Percentiles rank a stretch among this genome's conserved stretches.
phyloP scores from a whole-genome alignment of 2,113 vertebrate genomes.

The Microcebus murinus region DNA sequence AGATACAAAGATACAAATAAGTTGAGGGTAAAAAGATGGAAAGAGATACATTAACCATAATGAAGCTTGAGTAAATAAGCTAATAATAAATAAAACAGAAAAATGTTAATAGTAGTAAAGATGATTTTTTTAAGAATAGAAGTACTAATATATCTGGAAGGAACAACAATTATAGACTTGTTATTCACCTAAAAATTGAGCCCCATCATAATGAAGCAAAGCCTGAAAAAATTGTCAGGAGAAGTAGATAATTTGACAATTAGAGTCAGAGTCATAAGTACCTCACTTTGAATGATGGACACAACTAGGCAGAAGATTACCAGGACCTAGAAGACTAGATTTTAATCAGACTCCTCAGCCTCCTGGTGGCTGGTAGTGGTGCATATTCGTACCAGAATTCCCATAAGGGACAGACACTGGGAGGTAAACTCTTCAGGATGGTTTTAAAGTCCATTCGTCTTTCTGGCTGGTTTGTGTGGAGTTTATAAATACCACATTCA shows the following conservation, averaged over 20 bases:
- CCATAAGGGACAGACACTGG: rapidly evolving
- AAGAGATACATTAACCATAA: background rate
- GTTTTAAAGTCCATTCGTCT: background rate
- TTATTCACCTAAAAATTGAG: background rate
- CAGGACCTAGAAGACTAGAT: background rate
- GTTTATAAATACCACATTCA: background rate
- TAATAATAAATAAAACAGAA: background rate
- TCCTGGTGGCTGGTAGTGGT: background rate
- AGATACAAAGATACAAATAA: background rate
- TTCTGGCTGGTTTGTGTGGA: background rate
- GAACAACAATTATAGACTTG: background rate
- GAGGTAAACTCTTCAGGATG: background rate
- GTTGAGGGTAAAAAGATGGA: background rate
- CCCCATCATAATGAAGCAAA: background rate
- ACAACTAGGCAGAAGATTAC: background rate
- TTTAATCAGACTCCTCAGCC: background rate
- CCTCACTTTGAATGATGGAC: background rate
- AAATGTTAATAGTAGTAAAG: background rate
- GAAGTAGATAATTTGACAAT: background rate
- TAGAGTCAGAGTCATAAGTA: background rate
- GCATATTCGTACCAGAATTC: no score
- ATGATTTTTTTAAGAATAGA: background rate
- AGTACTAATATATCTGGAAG: background rate
- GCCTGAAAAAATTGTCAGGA: background rate
- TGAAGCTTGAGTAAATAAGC: background rate